These are phyloP conservation scores for Okamejei kenojei DNA, from an alignment of 2,797 vertebrate species.

Conservation along the genomic window DNA sequence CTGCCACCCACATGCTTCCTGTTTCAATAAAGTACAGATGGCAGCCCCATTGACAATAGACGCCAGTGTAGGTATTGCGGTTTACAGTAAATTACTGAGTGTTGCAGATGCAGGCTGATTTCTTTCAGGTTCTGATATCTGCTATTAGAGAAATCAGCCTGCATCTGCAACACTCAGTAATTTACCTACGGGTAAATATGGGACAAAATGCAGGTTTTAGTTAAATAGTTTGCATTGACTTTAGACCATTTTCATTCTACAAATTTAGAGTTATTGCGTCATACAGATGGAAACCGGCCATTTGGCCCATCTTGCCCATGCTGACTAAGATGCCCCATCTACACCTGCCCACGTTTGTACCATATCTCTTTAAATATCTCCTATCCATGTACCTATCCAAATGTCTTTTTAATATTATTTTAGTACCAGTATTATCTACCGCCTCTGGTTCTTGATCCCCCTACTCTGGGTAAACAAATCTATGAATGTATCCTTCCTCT, in stretches of 20 bases:
- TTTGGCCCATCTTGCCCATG: no score
- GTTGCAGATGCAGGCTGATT: not conserved
- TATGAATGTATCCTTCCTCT: no score
- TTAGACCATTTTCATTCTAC: not conserved
- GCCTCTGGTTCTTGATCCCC: no score
- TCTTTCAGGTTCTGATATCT: not conserved
- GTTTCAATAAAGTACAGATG: not conserved
- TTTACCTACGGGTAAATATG: not conserved
- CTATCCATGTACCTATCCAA: no score
- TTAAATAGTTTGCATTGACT: not conserved
- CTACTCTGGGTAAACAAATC: no score
- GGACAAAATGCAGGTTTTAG: not conserved
- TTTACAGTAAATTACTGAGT: not conserved
- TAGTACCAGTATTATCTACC: no score
- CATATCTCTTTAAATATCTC: no score
- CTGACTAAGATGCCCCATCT: no score
- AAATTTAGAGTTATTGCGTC: no score
- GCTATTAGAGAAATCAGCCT: not conserved
- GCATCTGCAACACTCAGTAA: not conserved
- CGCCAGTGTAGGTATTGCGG: not conserved
- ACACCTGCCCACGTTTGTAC: no score
- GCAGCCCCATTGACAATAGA: not conserved
- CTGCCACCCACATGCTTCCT: not conserved
- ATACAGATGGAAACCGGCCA: no score
- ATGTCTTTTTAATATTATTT: no score